phyloP scores from a whole-genome alignment of 1,140 invertebrate genomes.

The Trachymyrmex septentrionalis region DNA sequence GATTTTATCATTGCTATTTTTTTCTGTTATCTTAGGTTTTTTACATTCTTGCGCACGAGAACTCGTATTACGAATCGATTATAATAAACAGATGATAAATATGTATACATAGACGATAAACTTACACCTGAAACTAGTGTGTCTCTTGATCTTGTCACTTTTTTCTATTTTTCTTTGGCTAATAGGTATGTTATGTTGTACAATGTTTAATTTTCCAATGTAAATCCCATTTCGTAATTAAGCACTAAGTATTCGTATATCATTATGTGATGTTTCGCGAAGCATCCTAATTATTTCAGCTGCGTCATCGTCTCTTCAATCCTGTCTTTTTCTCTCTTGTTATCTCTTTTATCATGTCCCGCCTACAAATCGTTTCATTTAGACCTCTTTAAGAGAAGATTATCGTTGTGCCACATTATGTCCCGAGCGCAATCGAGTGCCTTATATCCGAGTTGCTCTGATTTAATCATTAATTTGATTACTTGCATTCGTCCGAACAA shows the following conservation, averaged over 20 bases:
- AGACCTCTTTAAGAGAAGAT: slow-evolving; percentile 70
- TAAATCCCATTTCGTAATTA: slow-evolving; percentile 6
- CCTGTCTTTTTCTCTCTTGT: slow-evolving; percentile 46
- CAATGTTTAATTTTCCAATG: slow-evolving; percentile 19
- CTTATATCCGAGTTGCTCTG: slow-evolving; percentile 55
- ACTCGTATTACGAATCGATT: neutral
- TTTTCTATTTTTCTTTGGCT: slow-evolving; percentile 1
- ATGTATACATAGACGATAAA: no score
- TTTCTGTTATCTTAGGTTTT: slow-evolving; percentile 5
- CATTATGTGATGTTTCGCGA: slow-evolving; percentile 6
- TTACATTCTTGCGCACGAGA: neutral
- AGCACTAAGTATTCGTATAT: slow-evolving; percentile 5
- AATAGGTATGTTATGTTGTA: neutral
- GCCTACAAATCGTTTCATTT: slow-evolving; percentile 74
- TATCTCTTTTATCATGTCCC: slow-evolving; percentile 67
- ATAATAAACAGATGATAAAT: no score
- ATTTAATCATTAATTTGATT: slow-evolving; percentile 23
- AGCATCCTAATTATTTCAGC: slow-evolving; percentile 13
- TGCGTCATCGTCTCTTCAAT: neutral
- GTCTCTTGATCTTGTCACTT: neutral
- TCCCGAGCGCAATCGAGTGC: slow-evolving; percentile 69
- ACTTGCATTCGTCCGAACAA: slow-evolving; percentile 18
- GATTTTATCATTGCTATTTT: neutral
- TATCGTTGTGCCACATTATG: slow-evolving; percentile 58
- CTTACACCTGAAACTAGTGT: no score